Evolutionary conservation across 2,888 invertebrate species (phyloP).

Genomic region (Theodoxus fluviatilis): DNA sequence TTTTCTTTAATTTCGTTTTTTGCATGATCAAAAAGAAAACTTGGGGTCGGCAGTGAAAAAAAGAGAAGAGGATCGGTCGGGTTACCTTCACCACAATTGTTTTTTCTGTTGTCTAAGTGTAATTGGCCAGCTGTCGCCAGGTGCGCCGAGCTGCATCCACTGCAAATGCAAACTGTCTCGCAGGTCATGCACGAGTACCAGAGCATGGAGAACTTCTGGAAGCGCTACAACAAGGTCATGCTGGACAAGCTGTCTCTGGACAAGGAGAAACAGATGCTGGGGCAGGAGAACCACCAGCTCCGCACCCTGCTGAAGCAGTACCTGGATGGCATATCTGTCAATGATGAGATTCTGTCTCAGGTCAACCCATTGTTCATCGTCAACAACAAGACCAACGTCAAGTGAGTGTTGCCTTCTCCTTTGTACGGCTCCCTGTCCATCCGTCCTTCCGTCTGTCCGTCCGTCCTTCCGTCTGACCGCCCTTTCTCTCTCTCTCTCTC

Average conservation of each 20-base stretch:
- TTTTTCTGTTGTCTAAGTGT: no score
- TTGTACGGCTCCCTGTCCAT: background rate
- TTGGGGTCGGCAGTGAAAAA: no score
- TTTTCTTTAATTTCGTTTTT: no score
- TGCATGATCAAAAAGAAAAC: no score
- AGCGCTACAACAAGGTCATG: conserved; percentile 70
- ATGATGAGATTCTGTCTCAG: conserved; percentile 64
- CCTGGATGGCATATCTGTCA: conserved; percentile 66
- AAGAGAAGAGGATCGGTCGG: no score
- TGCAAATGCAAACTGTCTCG: background rate
- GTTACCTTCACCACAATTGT: no score
- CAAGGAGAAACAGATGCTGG: conserved; percentile 63
- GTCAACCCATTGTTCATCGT: conserved; percentile 65
- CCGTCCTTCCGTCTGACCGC: conserved; percentile 1
- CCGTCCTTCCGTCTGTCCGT: background rate
- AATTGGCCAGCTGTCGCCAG: no score
- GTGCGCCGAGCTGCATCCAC: no score
- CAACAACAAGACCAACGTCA: conserved; percentile 64
- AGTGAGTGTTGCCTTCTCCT: conserved; percentile 47
- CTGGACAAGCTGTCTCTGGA: conserved; percentile 70
- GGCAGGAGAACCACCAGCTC: conserved; percentile 72
- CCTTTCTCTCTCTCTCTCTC: no score
- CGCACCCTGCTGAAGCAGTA: conserved; percentile 65
- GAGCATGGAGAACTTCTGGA: conserved; percentile 75
- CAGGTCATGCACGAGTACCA: conserved; percentile 64